phyloP scores from a whole-genome alignment of 2,888 invertebrate genomes.

The Drosophila dives region DNA sequence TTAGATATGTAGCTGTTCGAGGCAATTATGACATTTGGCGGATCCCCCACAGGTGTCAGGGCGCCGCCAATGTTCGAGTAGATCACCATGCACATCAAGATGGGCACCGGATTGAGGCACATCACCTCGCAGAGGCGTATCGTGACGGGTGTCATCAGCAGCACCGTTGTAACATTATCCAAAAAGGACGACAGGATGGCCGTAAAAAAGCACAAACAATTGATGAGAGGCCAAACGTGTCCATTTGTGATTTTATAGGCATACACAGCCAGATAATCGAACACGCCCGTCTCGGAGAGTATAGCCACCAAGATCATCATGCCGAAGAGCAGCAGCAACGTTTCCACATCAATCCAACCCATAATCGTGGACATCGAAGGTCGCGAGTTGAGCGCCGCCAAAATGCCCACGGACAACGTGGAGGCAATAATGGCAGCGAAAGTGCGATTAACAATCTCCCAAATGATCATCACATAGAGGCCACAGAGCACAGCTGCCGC shows the following conservation, averaged over 20 bases:
- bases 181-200: conserved; percentile 90
- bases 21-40: conserved; percentile 87
- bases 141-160: conserved; percentile 91
- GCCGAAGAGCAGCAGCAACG: conserved; percentile 89
- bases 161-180: conserved; percentile 92
- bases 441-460: conserved; percentile 89
- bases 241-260: conserved; percentile 90
- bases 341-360: conserved; percentile 91
- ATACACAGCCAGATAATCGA: conserved; percentile 90
- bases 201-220: conserved; percentile 89
- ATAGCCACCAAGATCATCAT: conserved; percentile 94
- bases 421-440: conserved; percentile 91
- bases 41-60: conserved; percentile 95
- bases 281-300: conserved; percentile 91
- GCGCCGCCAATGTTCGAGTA: conserved; percentile 97
- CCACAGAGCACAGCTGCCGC: conserved; percentile 89
- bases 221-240: conserved; percentile 90
- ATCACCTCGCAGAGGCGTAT: conserved; percentile 95
- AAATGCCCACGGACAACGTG: conserved; percentile 89
- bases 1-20: conserved; percentile 84
- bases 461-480: conserved; percentile 92
- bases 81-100: conserved; percentile 94
- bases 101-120: conserved; percentile 94
- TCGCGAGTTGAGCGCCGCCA: conserved; percentile 89
- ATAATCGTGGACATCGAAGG: conserved; percentile 89